A percentile compares a stretch with the other conserved stretches of the same genome.
These are phyloP conservation scores for Hydractinia echinata DNA, from an alignment of 30 jellyfish, hydroid and myxozoan species.

Conservation along the genomic window DNA sequence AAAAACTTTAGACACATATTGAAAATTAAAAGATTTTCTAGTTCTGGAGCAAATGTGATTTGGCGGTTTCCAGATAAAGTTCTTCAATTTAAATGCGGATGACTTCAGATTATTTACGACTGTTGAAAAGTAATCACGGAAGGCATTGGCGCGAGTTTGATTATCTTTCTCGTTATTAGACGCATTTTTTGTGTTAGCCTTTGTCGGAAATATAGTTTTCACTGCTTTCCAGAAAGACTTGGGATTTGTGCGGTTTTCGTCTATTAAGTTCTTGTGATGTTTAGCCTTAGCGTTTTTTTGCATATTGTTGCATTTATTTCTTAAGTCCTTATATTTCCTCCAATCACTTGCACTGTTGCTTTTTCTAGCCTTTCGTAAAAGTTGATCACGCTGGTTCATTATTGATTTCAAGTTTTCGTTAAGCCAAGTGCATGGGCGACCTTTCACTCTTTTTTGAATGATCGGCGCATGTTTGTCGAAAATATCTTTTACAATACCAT, in stretches of 20 bases:
- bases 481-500: not conserved
- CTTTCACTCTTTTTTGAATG: too few relatives aligned
- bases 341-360: not conserved
- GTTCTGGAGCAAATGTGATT: not conserved
- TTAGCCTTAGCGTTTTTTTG: slow-evolving; percentile 7
- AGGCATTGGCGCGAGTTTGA: not conserved
- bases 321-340: not conserved
- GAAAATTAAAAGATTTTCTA: not conserved
- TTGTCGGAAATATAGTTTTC: not conserved
- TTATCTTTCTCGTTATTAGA: not conserved
- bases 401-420: too few relatives aligned
- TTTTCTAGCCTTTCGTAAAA: slow-evolving; percentile 19
- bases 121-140: slow-evolving; percentile 28
- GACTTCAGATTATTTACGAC: slow-evolving; percentile 24
- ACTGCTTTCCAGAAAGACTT: not conserved
- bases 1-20: slow-evolving; percentile 19
- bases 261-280: slow-evolving; percentile 19
- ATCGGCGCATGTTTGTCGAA: slow-evolving; percentile 1
- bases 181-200: not conserved
- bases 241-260: slow-evolving; percentile 29
- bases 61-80: slow-evolving; percentile 44
- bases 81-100: slow-evolving; percentile 27
- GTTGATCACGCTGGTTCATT: slow-evolving; percentile 23
- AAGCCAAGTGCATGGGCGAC: slow-evolving; percentile 6
- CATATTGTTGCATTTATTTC: slow-evolving; percentile 22